Evolutionary conservation across 2,888 invertebrate genomes (phyloP), one percentile per base, ranked within the genome.

Genomic region (Ormia ochracea): DNA sequence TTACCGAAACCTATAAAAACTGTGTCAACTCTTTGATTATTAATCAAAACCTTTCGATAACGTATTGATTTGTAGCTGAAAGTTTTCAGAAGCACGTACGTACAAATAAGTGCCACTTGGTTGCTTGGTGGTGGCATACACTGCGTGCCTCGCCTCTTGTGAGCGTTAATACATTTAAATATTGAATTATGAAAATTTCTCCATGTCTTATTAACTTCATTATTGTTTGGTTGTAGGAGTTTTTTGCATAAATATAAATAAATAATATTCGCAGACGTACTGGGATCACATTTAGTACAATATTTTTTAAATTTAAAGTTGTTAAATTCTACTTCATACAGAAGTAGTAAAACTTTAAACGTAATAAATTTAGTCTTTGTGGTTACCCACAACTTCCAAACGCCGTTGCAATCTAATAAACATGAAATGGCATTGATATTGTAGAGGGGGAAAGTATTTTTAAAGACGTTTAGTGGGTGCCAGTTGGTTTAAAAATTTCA

Each of bases 1-100:
- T 58, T 41, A 14, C 23, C 58, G 65, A 74, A 17, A 31, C 48
- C 58, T 50, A 23, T 58, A 58, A 65, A 78, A 74, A 78, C 56
- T 74, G 43, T 78, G 78, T 69, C 78, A 73, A 56, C 63, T 21
- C 56, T 45, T 54, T 43, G 31, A 31, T 52, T 19, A 33, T 56
- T 48, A 58, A 52, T 69, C 14, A 52, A 73, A 70, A 69, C 21
- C 43, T 73, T 65, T 75, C 38, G 50, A 56, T 76, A 54, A 9
- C 28, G 19, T 31, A 48, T 54, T 28, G 36, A 52, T 68, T 73
- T 63, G 50, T 23, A 52, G 38, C 48, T 74, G 54, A 54, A 73
- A 33, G 56, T 50, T 54, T 58, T 56, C 6, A 31, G 4, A 58
- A 68, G 31, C 78, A 78, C 78, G 78, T 73, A 78, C 78, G 78